Evolutionary conservation across 1,140 invertebrate genomes (phyloP).

Genomic region (Drosophila grimshawi): DNA sequence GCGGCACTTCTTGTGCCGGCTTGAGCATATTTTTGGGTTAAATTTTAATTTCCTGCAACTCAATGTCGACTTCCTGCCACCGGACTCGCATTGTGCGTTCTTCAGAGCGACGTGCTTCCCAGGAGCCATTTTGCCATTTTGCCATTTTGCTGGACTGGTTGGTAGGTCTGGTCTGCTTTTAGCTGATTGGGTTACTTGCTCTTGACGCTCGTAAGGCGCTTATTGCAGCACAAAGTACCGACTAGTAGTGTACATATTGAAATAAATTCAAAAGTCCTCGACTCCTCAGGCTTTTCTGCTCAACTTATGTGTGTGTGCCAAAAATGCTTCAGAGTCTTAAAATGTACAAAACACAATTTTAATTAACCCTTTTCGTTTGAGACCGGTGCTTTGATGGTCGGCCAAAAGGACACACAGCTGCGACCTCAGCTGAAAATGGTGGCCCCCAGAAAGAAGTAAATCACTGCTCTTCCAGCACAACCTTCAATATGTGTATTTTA

Average conservation of each 20-base stretch:
- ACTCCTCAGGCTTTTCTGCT: background rate
- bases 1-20: conserved; percentile 23
- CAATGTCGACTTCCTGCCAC: conserved; percentile 63
- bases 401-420: conserved; percentile 4
- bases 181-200: conserved; percentile 39
- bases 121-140: background rate
- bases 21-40: conserved; percentile 58
- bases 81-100: conserved; percentile 8
- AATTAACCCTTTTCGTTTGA: conserved; percentile 37
- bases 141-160: too few species aligned
- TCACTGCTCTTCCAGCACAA: conserved; percentile 10
- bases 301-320: too few species aligned
- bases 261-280: conserved; percentile 19
- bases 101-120: background rate
- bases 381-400: conserved; percentile 21
- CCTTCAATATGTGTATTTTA: conserved; percentile 25
- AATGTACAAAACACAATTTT: conserved; percentile 27
- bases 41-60: conserved; percentile 79
- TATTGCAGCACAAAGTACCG: conserved; percentile 8
- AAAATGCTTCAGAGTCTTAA: conserved; percentile 17
- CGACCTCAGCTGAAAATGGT: conserved; percentile 22
- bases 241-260: conserved; percentile 19
- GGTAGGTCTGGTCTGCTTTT: conserved; percentile 18
- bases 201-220: conserved; percentile 23
- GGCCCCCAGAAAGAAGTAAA: conserved; percentile 13